phyloP scores from a whole-genome alignment of 2,888 invertebrate genomes.

The Cataglyphis albicans region DNA sequence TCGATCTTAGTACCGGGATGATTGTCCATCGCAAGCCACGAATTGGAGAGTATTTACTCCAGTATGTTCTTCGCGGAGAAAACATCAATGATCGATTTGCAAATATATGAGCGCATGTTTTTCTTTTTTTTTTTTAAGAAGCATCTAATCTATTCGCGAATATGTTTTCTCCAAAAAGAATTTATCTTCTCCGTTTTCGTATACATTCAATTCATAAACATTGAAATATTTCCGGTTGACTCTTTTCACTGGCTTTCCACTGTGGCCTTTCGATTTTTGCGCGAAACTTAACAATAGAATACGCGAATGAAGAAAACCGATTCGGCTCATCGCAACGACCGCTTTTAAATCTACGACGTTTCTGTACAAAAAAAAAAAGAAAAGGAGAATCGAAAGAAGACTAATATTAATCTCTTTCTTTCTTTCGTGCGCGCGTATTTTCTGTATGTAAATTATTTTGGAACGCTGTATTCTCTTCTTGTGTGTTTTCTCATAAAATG shows the following conservation, averaged over 20 bases:
- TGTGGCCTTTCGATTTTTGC: conserved; percentile 18
- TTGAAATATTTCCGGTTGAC: conserved; percentile 6
- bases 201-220: neutral
- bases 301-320: conserved; percentile 37
- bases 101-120: neutral
- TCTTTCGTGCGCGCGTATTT: conserved; percentile 23
- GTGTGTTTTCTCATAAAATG: conserved; percentile 79
- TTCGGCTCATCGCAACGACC: conserved; percentile 48
- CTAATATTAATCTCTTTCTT: conserved; percentile 36
- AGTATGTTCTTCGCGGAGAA: conserved; percentile 18
- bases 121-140: neutral
- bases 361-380: conserved; percentile 56
- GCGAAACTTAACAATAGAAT: conserved; percentile 15
- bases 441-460: conserved; percentile 76
- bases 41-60: conserved; percentile 44
- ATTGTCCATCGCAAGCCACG: conserved; percentile 50
- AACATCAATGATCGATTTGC: neutral
- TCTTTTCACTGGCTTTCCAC: neutral
- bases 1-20: conserved; percentile 14
- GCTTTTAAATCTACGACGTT: conserved; percentile 45
- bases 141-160: neutral
- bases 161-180: conserved; percentile 2
- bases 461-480: conserved; percentile 77
- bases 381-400: conserved; percentile 55
- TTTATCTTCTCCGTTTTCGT: neutral